Conservation (phyloP, 2,797 vertebrate species). For the Dromococcyx pavoninus region DNA sequence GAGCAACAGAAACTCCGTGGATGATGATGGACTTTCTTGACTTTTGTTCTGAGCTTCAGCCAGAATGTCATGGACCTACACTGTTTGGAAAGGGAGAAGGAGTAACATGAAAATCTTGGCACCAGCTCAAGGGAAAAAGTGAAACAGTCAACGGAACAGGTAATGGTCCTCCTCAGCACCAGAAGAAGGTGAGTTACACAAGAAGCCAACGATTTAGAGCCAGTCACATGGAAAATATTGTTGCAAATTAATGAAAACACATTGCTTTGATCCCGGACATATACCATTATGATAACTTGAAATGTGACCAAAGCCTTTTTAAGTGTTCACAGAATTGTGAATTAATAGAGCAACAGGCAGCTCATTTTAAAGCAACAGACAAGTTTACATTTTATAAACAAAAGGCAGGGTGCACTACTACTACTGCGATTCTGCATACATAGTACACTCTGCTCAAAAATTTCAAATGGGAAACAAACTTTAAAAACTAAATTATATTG, state of each 20-base stretch:
- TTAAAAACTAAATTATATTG: background rate
- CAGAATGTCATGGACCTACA: background rate
- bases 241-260: constrained; percentile 7
- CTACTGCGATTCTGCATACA: background rate
- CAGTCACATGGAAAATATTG: background rate
- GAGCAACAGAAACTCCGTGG: background rate
- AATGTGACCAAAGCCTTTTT: background rate
- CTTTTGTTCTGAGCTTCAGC: background rate
- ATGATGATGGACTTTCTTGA: background rate
- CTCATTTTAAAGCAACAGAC: background rate
- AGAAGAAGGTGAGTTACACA: background rate
- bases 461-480: background rate
- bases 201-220: background rate
- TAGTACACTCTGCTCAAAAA: background rate
- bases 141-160: background rate
- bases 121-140: background rate
- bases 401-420: background rate
- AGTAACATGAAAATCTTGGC: background rate
- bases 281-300: background rate
- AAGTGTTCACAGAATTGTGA: background rate
- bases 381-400: background rate
- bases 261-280: background rate
- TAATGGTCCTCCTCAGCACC: background rate
- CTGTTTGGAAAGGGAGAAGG: background rate
- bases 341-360: background rate